These are phyloP conservation scores for Atherinomorus stipes DNA, from an alignment of 2,113 vertebrate species.

Conservation along the genomic window DNA sequence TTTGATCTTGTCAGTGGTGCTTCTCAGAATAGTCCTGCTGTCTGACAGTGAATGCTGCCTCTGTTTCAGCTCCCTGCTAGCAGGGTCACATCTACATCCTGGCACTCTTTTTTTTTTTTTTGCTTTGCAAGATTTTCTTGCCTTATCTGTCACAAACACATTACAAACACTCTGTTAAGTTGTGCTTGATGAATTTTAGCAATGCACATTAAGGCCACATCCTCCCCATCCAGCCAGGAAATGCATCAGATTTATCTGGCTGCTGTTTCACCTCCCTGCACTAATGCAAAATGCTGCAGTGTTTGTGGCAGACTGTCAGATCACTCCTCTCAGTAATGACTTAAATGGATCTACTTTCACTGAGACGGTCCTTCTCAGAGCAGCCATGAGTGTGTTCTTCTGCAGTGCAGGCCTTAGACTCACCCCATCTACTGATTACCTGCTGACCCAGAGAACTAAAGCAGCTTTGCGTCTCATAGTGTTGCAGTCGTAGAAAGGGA, in stretches of 20 bases:
- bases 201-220: neutral
- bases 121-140: neutral
- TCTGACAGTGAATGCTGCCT: conserved; percentile 19
- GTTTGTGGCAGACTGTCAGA: neutral
- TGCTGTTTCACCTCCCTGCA: no score
- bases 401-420: conserved; percentile 21
- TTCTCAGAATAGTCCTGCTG: conserved; percentile 48
- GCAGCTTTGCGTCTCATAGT: conserved; percentile 67
- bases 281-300: neutral
- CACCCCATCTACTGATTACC: conserved; percentile 66
- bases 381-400: neutral
- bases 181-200: neutral
- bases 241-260: neutral
- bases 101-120: neutral
- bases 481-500: neutral
- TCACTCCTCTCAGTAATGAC: conserved; percentile 8
- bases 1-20: conserved; percentile 47
- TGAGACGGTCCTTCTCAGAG: conserved; percentile 4
- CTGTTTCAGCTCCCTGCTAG: neutral
- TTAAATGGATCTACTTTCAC: conserved; percentile 21
- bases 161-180: neutral
- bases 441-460: conserved; percentile 68
- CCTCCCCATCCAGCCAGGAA: neutral
- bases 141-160: neutral
- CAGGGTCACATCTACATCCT: neutral